Base-by-base conservation (phyloP, 2,797 vertebrate species). In the Channa striata region DNA sequence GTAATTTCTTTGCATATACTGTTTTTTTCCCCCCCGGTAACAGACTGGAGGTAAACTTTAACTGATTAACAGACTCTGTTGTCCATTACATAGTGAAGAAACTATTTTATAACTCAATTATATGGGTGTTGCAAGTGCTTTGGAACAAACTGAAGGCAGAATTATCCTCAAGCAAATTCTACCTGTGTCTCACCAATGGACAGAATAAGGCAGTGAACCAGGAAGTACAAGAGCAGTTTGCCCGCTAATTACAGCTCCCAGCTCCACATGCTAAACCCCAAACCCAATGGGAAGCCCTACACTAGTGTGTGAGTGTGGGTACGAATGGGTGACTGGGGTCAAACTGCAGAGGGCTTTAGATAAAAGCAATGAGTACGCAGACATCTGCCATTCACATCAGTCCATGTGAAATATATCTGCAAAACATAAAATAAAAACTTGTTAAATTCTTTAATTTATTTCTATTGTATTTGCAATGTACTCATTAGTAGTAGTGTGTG, bases 21-120 rank as follows among this genome's bases (percentile, higher is more conserved):
- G 3, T 39, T 53, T 33, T 10, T 23, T 40, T 1, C 1, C 30
- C 48, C 33, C 34, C 21, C 59, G 36, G 20, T 8, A 14, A 20
- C 23, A 37, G 1, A 20, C 37, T 30, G 1, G 19, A 30, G 11
- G 39, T 43, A 19, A 56, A 34, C 40, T 42, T 16, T 42, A 42
- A 40, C 40, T 16, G 5, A 16, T 17, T 42, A 42, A 42, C 34
- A 34, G 6, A 56, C 4, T 43, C 17, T 49, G 40, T 8, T 39
- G 49, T 52, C 6, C 56, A 43, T 56, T 42, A 49, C 7, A 33
- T 23, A 16, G 39, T 44, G 51, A 50, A 49, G 17, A 63, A 20
- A 44, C 7, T n/a, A 5, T 43, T 47, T 36, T 37, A 49, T 51
- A 5, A 52, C 8, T n/a, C 34, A 60, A 6, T 30, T 3, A 19